Evolutionary conservation across 2,797 vertebrate genomes (phyloP), one percentile per base, ranked within the genome.

Genomic region (Rhabdophis nuchalis): DNA sequence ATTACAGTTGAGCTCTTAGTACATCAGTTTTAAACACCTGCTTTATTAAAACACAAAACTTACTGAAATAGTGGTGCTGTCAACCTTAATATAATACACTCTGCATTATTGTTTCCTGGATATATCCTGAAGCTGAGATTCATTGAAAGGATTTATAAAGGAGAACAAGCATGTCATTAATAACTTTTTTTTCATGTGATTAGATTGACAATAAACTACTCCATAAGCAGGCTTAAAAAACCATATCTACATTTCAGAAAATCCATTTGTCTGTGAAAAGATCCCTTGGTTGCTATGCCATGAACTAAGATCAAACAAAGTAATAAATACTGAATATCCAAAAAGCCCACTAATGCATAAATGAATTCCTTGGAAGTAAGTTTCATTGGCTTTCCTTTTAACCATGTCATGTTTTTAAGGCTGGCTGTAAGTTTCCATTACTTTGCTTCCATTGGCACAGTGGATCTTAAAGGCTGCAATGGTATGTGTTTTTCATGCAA

Each of bases 391-490:
- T 58, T 57, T 32, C 5, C 53, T 32, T 86, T 68, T 7, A 16
- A 4, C n/a, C 54, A 77, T 27, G 23, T 41, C 27, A 36, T 61
- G 56, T 53, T 2, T 82, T 82, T 53, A 90, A 50, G 46, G 12
- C 50, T 82, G 46, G 32, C 4, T 90, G 46, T 86, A 86, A 86
- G 29, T 91, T 91, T 93, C 87, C 93, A 91, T 89, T 92, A 90
- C 53, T 92, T 87, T 90, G 85, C 85, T 92, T 86, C 87, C 57
- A 92, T 87, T 88, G 87, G 88, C 93, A 87, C 20, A n/a, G 60
- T 41, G 7, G 13, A 56, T 60, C 46, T 50, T 29, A 58, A n/a
- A 53, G n/a, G 60, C 61, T n/a, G n/a, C n/a, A n/a, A n/a, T n/a
- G n/a, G n/a, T 29, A 8, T 58, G 41, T 61, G 85, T 90, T 87